phyloP scores from a whole-genome alignment of 2,113 vertebrate genomes.

The Struthidea cinerea region DNA sequence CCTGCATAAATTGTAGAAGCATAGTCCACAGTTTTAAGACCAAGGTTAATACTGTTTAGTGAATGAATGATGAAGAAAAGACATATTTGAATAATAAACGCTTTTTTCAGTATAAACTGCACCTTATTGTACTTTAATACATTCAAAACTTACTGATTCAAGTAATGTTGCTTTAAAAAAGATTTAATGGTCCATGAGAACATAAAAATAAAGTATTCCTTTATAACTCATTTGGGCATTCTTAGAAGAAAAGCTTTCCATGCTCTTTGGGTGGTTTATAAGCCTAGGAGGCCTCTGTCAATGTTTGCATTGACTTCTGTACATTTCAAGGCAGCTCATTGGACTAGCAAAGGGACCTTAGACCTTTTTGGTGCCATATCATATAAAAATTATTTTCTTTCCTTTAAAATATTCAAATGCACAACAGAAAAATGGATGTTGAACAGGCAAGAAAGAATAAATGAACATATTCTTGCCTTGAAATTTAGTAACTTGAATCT shows the following conservation, averaged over 20 bases:
- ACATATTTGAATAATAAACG: neutral
- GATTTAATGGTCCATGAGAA: slow-evolving; percentile 52
- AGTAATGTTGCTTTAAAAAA: slow-evolving; percentile 53
- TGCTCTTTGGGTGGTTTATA: slow-evolving; percentile 2
- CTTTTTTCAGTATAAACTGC: neutral
- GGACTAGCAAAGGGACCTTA: neutral
- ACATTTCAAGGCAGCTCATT: neutral
- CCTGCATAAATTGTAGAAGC: neutral
- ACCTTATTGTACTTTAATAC: neutral
- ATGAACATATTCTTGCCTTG: neutral
- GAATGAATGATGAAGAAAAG: neutral
- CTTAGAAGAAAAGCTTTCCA: slow-evolving; percentile 12
- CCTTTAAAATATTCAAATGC: neutral
- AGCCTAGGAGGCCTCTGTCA: neutral
- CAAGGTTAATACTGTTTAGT: neutral
- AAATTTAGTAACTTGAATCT: neutral
- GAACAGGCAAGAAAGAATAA: neutral
- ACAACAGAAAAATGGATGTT: neutral
- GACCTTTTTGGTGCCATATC: neutral
- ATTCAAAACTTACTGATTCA: slow-evolving; percentile 45
- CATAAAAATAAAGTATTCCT: slow-evolving; percentile 63
- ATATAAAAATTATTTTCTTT: neutral
- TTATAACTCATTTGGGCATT: slow-evolving; percentile 43
- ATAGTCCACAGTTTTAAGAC: neutral
- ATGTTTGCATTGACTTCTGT: slow-evolving; percentile 15